Conservation (phyloP, 2,797 vertebrate genomes). For the Arrhamphus sclerolepis region DNA sequence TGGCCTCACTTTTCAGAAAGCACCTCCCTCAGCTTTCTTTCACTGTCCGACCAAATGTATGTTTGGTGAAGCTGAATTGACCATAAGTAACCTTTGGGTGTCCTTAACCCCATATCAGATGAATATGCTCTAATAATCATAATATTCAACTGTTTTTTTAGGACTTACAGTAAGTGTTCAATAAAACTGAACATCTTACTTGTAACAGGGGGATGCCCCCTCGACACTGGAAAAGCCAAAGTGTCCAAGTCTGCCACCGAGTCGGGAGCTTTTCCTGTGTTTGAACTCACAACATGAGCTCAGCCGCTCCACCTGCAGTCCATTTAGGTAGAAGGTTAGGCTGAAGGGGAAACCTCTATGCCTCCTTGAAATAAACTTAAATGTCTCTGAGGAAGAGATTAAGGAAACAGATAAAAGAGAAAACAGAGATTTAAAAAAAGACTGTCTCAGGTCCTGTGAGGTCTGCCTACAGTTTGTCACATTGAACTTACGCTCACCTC, state of each 20-base stretch:
- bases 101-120: too few relatives aligned
- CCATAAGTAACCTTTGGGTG: too few relatives aligned
- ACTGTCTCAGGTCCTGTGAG: not conserved
- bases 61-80: too few relatives aligned
- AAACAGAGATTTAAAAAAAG: too few relatives aligned
- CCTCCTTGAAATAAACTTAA: conserved; percentile 89
- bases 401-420: not conserved
- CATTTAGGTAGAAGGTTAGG: conserved; percentile 93
- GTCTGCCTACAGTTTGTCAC: not conserved
- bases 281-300: conserved; percentile 98
- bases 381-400: conserved; percentile 81
- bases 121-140: too few relatives aligned
- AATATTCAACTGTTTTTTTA: too few relatives aligned
- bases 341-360: conserved; percentile 96
- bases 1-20: too few relatives aligned
- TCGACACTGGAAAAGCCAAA: conserved; percentile 88
- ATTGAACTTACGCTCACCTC: conserved; percentile 80
- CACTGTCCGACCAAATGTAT: too few relatives aligned
- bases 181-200: conserved; percentile 70
- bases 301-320: conserved; percentile 90
- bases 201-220: conserved; percentile 93
- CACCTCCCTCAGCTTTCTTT: too few relatives aligned
- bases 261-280: conserved; percentile 83
- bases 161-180: not conserved
- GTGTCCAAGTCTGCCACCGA: conserved; percentile 85